A percentile compares a stretch with the other conserved stretches of the same genome.
phyloP scores from a whole-genome alignment of 2,888 invertebrate species.

The Tinea semifulvella region DNA sequence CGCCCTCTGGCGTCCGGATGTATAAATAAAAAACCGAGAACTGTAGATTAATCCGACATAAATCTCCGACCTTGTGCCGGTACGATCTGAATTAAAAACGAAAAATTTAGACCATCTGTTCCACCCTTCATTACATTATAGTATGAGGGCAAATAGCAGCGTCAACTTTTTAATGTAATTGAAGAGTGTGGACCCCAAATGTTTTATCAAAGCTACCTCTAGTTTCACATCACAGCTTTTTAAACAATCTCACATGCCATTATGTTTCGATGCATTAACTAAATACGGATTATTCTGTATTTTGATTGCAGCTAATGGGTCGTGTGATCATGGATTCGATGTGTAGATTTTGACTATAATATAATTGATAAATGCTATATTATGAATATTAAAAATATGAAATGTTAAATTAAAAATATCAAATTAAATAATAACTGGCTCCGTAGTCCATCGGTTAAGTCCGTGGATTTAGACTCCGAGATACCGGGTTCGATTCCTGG shows the following conservation, averaged over 20 bases:
- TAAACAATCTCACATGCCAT: slow-evolving; percentile 18
- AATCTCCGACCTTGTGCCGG: slow-evolving; percentile 49
- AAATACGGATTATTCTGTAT: slow-evolving; percentile 6
- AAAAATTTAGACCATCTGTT: slow-evolving; percentile 63
- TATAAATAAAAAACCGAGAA: slow-evolving; percentile 44
- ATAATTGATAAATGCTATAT: too few relatives aligned
- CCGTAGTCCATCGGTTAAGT: too few relatives aligned
- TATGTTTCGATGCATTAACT: neutral
- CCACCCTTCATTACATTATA: slow-evolving; percentile 60
- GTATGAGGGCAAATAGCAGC: slow-evolving; percentile 48
- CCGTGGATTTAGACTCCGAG: too few relatives aligned
- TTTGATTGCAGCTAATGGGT: too few relatives aligned
- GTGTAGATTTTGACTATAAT: too few relatives aligned
- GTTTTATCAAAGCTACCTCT: slow-evolving; percentile 50
- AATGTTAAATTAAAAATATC: too few relatives aligned
- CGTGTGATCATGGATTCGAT: too few relatives aligned
- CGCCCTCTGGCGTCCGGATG: slow-evolving; percentile 53
- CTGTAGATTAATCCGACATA: slow-evolving; percentile 58
- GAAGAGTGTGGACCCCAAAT: slow-evolving; percentile 54
- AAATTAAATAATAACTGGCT: too few relatives aligned
- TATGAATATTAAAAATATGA: too few relatives aligned
- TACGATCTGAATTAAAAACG: slow-evolving; percentile 55
- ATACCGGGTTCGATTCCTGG: too few relatives aligned
- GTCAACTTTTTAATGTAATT: slow-evolving; percentile 64
- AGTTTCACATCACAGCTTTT: slow-evolving; percentile 33